Percentiles rank a stretch among this genome's conserved stretches.
These are phyloP conservation scores for Dasyornis broadbenti DNA, from an alignment of 2,113 vertebrate species.

Conservation along the genomic window DNA sequence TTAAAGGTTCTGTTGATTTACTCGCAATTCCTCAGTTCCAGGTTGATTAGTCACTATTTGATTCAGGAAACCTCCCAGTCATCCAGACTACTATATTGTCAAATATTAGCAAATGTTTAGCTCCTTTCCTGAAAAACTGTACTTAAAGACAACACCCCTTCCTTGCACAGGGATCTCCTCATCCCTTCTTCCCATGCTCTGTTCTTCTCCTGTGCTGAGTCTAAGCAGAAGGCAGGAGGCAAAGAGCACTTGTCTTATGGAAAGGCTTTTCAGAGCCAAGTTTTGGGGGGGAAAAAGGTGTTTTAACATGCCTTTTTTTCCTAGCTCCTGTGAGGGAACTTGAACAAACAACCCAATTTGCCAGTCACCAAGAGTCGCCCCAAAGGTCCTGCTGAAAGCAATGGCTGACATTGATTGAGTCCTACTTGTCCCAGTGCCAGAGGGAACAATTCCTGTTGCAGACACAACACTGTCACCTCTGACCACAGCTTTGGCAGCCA, in stretches of 20 bases:
- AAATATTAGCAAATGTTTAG: neutral
- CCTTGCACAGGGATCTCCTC: neutral
- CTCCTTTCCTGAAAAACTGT: neutral
- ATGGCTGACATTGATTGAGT: neutral
- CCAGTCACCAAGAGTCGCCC: neutral
- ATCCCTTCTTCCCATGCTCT: neutral
- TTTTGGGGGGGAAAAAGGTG: rapidly evolving
- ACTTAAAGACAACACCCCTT: neutral
- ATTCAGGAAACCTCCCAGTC: neutral
- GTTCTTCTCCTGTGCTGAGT: neutral
- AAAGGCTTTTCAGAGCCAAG: neutral
- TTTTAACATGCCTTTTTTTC: neutral
- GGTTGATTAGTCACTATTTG: neutral
- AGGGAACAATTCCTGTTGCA: neutral
- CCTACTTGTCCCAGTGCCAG: neutral
- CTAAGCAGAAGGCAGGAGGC: neutral
- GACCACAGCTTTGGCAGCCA: neutral
- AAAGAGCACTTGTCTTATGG: neutral
- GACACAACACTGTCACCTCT: neutral
- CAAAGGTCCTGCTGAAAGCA: neutral
- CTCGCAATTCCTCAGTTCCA: neutral
- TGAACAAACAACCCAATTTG: neutral
- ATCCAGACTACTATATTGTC: neutral
- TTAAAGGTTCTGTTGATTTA: slow-evolving; percentile 13
- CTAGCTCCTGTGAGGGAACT: neutral